Evolutionary conservation across 2,888 invertebrate genomes (phyloP), one percentile per base, ranked within the genome.

Genomic region (Lasioglossum vierecki): DNA sequence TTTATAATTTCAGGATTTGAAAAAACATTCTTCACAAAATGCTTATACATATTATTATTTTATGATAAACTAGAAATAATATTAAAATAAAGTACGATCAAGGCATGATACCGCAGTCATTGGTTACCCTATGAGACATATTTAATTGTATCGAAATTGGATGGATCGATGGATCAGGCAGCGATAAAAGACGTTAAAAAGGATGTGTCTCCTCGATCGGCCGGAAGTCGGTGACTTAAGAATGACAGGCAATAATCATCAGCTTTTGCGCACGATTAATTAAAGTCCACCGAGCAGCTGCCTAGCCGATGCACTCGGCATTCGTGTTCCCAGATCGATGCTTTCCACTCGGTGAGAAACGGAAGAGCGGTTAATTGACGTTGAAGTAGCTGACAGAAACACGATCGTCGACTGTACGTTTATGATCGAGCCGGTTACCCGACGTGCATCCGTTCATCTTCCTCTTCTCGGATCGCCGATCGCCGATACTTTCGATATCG

Each of bases 321-420:
- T 81, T 78, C 78, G 77, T 75, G 77, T 18, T 44, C 53, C 74
- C 72, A 77, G 80, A 89, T 90, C 87, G 82, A 88, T 90, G 88
- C 74, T 79, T 88, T 79, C 76, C 82, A 78, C 81, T 85, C 76
- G 83, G 85, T 15, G 82, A 83, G 83, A 72, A 78, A 82, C 77
- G 80, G 84, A 89, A 84, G 88, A 88, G 88, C 83, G 84, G 85
- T 90, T 90, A 90, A 90, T 90, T 89, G 88, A 80, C 79, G 80
- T 80, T 90, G 89, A 82, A 88, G 87, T 78, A 88, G 82, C 79
- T 90, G 90, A 90, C 90, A 88, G 87, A 88, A 88, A 89, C 89
- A 86, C 84, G 86, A 83, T 81, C 84, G 77, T 83, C 68, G 71
- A 76, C 68, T 79, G 79, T 77, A 83, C 87, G 82, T 82, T 87